A percentile compares a stretch with the other conserved stretches of the same genome.
Evolutionary conservation across 2,888 invertebrate species (phyloP).

Genomic region (Eustalomyia histrio): DNA sequence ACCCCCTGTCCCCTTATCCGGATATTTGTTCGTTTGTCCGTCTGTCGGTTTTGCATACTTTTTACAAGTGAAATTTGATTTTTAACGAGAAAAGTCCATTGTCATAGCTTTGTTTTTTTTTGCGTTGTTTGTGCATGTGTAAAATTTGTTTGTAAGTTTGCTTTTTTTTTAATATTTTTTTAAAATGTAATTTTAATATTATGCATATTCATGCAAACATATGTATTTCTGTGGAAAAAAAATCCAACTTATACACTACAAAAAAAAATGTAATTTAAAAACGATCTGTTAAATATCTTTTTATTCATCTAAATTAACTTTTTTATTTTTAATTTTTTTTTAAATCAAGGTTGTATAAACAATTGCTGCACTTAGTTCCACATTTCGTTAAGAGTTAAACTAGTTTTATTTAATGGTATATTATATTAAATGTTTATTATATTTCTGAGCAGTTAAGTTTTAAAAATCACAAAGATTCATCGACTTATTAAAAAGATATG

Average conservation of each 20-base stretch:
- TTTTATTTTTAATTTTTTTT: too few species aligned
- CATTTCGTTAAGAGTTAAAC: too few species aligned
- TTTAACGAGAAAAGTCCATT: constrained; percentile 40
- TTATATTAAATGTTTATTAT: too few species aligned
- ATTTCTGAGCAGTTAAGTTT: too few species aligned
- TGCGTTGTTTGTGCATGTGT: not conserved
- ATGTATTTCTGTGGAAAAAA: constrained; percentile 6
- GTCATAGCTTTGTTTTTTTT: constrained; percentile 11
- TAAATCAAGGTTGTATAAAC: too few species aligned
- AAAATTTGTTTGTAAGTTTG: not conserved
- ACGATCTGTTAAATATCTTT: too few species aligned
- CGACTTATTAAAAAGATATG: too few species aligned
- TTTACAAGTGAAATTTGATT: constrained; percentile 43
- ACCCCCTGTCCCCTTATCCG: not conserved
- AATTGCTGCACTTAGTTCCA: too few species aligned
- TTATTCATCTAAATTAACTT: too few species aligned
- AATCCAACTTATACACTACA: not conserved
- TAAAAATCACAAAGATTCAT: too few species aligned
- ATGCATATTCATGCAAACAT: constrained; percentile 4
- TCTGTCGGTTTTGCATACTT: not conserved
- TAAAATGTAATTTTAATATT: constrained; percentile 28
- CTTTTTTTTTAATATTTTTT: constrained; percentile 18
- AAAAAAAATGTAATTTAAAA: too few species aligned
- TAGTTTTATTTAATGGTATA: too few species aligned
- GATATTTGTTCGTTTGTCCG: constrained; percentile 2